Percentiles rank a stretch among this genome's conserved stretches.
phyloP scores from a whole-genome alignment of 2,888 invertebrate species.

The Pollenia amentaria region DNA sequence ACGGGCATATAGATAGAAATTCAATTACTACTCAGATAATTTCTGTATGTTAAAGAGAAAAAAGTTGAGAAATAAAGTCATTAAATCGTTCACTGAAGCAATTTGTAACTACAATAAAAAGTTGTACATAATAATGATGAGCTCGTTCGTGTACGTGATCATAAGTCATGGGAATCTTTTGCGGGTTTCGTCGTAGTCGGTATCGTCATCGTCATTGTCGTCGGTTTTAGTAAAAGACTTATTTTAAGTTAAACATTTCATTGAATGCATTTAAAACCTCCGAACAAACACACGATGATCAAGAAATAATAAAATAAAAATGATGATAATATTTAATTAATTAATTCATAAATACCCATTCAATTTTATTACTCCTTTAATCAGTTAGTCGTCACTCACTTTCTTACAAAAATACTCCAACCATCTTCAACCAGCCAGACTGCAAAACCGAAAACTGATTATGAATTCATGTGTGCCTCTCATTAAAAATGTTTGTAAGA shows the following conservation, averaged over 20 bases:
- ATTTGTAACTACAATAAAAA: conserved; percentile 62
- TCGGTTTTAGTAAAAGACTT: conserved; percentile 70
- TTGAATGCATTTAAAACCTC: conserved; percentile 64
- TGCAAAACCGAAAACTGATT: conserved; percentile 60
- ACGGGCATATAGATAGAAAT: not conserved
- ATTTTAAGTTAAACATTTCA: conserved; percentile 58
- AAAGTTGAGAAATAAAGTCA: conserved; percentile 69
- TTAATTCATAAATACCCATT: conserved; percentile 66
- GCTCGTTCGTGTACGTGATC: conserved; percentile 78
- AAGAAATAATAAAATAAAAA: conserved; percentile 51
- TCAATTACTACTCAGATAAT: conserved; percentile 34
- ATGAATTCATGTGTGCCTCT: conserved; percentile 61
- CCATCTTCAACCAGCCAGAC: conserved; percentile 44
- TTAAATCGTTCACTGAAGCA: conserved; percentile 73
- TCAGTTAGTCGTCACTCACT: conserved; percentile 18
- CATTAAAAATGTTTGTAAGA: conserved; percentile 8
- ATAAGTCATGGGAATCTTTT: conserved; percentile 82
- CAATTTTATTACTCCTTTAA: conserved; percentile 17
- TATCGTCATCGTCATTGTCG: conserved; percentile 19
- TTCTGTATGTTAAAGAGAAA: conserved; percentile 30
- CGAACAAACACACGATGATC: conserved; percentile 12
- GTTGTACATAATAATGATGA: conserved; percentile 59
- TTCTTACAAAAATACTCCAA: conserved; percentile 54
- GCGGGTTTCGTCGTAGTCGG: conserved; percentile 20
- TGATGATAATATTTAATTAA: conserved; percentile 66